phyloP scores from a whole-genome alignment of 2,888 invertebrate genomes.

The Deilephila elpenor region DNA sequence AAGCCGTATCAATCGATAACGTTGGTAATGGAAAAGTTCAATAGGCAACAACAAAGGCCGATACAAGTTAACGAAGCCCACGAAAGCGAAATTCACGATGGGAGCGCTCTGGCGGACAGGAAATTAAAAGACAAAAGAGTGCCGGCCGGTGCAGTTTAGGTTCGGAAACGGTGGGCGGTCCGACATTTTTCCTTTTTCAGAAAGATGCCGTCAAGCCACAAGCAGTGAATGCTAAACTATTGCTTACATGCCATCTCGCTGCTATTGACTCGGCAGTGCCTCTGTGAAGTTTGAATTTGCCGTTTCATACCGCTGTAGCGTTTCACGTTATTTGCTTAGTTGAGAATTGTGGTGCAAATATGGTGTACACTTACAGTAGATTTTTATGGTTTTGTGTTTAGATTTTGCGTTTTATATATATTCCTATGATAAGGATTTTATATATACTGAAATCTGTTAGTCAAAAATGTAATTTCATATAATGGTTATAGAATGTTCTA shows the following conservation, averaged over 20 bases:
- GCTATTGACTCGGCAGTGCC: conserved; percentile 4
- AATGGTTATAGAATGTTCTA: too few relatives aligned
- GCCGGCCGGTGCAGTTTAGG: conserved; percentile 75
- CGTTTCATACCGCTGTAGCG: conserved; percentile 3
- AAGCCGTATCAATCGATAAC: conserved; percentile 79
- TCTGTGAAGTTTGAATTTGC: conserved; percentile 24
- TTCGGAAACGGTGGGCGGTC: conserved; percentile 78
- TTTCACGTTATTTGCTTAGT: conserved; percentile 20
- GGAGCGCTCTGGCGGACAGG: conserved; percentile 77
- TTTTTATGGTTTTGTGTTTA: too few relatives aligned
- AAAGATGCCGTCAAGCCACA: conserved; percentile 50
- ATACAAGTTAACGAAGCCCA: conserved; percentile 82
- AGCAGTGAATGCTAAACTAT: conserved; percentile 54
- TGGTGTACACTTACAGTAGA: too few relatives aligned
- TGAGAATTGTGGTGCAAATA: not conserved
- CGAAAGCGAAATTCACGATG: conserved; percentile 80
- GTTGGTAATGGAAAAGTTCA: conserved; percentile 82
- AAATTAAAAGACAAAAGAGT: conserved; percentile 84
- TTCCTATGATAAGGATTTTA: too few relatives aligned
- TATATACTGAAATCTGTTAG: too few relatives aligned
- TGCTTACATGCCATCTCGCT: conserved; percentile 8
- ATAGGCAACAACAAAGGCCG: conserved; percentile 80
- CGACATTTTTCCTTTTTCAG: conserved; percentile 56
- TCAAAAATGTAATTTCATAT: too few relatives aligned
- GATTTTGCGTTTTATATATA: too few relatives aligned